Conservation (phyloP, 1,140 invertebrate genomes). For the Grapholita molesta region DNA sequence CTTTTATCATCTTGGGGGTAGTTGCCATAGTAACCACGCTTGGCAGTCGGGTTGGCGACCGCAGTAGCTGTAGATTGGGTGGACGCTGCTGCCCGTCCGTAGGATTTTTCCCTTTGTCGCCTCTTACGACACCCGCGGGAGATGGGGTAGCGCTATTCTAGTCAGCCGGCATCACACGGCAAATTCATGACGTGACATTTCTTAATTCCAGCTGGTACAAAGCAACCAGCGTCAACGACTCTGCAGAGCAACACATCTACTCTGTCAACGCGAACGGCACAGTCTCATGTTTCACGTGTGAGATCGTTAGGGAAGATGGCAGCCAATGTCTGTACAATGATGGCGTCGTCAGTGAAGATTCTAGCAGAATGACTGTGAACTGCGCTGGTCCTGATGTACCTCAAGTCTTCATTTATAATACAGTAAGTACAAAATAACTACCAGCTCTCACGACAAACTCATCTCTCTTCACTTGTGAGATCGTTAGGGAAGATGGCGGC, state of each 20-base stretch:
- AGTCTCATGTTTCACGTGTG: constrained; percentile 81
- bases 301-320: constrained; percentile 71
- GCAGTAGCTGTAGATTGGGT: too few relatives aligned
- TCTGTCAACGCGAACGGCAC: constrained; percentile 54
- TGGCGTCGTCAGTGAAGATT: constrained; percentile 83
- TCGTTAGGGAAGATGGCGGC: constrained; percentile 73
- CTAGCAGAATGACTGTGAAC: constrained; percentile 83
- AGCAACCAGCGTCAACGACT: constrained; percentile 80
- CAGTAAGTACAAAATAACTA: constrained; percentile 33
- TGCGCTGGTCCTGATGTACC: constrained; percentile 82
- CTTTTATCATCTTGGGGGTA: too few relatives aligned
- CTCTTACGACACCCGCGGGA: too few relatives aligned
- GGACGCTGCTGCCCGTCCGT: too few relatives aligned
- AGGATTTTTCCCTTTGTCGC: too few relatives aligned
- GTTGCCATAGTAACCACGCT: too few relatives aligned
- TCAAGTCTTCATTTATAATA: constrained; percentile 61
- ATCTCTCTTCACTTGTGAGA: constrained; percentile 81
- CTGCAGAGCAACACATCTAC: constrained; percentile 82
- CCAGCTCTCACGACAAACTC: too few relatives aligned
- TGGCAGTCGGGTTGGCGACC: too few relatives aligned
- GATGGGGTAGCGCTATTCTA: too few relatives aligned
- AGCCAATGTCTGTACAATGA: constrained; percentile 83
- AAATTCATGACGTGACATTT: constrained; percentile 18
- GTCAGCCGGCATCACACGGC: too few relatives aligned
- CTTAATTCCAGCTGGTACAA: constrained; percentile 82